Evolutionary conservation across 2,888 invertebrate species (phyloP).

Genomic region (Nemotelus pantherinus): DNA sequence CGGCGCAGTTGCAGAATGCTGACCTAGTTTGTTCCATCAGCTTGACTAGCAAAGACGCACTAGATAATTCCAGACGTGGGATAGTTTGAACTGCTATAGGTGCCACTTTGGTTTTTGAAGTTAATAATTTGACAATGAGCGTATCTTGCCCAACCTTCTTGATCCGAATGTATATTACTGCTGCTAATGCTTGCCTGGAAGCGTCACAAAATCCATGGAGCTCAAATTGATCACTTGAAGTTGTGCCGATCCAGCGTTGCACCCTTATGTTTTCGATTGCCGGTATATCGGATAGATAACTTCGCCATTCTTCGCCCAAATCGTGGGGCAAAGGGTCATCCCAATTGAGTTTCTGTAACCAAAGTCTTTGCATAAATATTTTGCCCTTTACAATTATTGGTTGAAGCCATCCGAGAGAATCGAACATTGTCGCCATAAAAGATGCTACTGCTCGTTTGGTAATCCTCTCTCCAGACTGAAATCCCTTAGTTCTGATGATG

Average conservation of each 20-base stretch:
- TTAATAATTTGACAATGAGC: background rate
- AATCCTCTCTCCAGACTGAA: background rate
- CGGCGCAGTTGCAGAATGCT: background rate
- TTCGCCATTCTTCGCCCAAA: background rate
- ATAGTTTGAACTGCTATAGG: background rate
- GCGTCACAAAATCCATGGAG: constrained; percentile 5
- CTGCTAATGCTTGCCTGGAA: background rate
- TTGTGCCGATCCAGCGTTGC: constrained; percentile 7
- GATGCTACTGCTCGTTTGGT: background rate
- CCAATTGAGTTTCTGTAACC: background rate
- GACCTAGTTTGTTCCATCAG: background rate
- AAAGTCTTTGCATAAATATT: background rate
- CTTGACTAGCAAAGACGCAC: background rate
- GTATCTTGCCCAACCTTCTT: background rate
- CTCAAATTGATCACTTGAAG: too few species aligned
- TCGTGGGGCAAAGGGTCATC: constrained; percentile 2
- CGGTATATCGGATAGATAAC: background rate
- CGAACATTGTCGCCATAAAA: background rate
- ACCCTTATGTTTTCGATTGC: background rate
- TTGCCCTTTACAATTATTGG: background rate
- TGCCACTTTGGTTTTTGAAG: background rate
- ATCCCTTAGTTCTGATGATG: background rate
- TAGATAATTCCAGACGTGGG: background rate
- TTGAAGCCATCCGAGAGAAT: background rate
- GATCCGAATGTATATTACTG: background rate